Percentiles rank a stretch among this genome's conserved stretches.
Evolutionary conservation across 1,140 invertebrate genomes (phyloP).

Genomic region (Teleogryllus occipitalis): DNA sequence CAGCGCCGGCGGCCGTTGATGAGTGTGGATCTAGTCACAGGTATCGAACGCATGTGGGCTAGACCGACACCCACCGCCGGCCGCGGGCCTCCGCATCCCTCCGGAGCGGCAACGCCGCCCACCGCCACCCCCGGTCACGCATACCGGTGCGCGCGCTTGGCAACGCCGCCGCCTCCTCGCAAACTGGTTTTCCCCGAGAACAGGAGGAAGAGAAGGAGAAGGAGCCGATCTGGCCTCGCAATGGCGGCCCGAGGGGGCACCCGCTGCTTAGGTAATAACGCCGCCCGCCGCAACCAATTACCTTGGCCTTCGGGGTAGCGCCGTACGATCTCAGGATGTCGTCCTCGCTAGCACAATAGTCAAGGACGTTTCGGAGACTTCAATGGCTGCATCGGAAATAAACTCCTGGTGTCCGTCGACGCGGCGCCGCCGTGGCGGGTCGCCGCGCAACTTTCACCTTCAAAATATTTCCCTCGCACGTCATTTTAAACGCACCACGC

Average conservation of each 20-base stretch:
- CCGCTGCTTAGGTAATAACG: neutral
- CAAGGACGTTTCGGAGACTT: neutral
- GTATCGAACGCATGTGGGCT: conserved; percentile 51
- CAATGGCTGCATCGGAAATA: neutral
- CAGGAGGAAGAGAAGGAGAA: neutral
- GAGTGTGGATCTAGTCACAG: conserved; percentile 78
- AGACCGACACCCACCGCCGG: conserved; percentile 60
- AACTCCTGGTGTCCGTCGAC: neutral
- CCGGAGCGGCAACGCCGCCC: too few species aligned
- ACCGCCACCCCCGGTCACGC: neutral
- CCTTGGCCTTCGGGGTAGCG: conserved; percentile 17
- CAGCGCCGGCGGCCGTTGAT: conserved; percentile 52
- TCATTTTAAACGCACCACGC: too few species aligned
- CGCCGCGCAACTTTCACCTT: neutral
- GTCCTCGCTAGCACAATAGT: neutral
- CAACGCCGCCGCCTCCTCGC: neutral
- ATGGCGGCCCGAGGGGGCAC: neutral
- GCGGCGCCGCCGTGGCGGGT: too few species aligned
- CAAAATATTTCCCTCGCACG: neutral
- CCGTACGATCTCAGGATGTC: conserved; percentile 13
- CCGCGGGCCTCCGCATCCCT: neutral
- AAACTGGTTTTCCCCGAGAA: conserved; percentile 13
- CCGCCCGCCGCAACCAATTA: neutral
- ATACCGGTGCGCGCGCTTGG: neutral
- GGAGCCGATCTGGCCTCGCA: neutral